These are phyloP conservation scores for Sebastiscus albofasciatus DNA, from an alignment of 2,797 vertebrate genomes.

Conservation along the genomic window DNA sequence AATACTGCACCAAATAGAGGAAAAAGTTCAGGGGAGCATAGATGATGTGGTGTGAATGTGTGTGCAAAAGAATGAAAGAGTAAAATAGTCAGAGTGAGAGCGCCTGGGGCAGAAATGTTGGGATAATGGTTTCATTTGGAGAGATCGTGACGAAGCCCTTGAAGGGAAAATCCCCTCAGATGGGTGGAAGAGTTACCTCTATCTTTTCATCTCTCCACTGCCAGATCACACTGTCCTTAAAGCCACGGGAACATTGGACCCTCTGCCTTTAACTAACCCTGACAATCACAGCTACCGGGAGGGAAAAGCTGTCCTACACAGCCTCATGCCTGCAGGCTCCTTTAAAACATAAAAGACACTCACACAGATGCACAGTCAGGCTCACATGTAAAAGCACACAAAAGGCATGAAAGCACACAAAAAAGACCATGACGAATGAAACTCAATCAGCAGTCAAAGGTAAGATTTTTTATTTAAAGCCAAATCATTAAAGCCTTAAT, in stretches of 20 bases:
- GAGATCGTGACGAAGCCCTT: constrained; percentile 60
- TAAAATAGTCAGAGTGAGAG: constrained; percentile 38
- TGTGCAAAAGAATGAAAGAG: constrained; percentile 32
- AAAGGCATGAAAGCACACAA: constrained; percentile 26
- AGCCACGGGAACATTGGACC: constrained; percentile 47
- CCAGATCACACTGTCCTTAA: constrained; percentile 50
- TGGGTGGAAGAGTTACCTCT: constrained; percentile 61
- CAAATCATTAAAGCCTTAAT: constrained; percentile 22
- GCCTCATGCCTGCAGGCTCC: constrained; percentile 46
- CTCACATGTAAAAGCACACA: constrained; percentile 32
- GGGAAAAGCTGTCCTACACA: constrained; percentile 35
- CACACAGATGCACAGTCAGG: constrained; percentile 25
- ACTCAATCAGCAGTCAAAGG: constrained; percentile 53
- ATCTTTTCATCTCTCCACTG: constrained; percentile 50
- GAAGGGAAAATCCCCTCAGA: constrained; percentile 63
- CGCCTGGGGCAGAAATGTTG: constrained; percentile 65
- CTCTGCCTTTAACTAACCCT: constrained; percentile 67
- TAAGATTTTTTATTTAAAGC: constrained; percentile 33
- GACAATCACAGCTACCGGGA: constrained; percentile 55
- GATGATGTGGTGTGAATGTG: constrained; percentile 4
- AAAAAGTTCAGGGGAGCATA: constrained; percentile 38
- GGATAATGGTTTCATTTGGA: constrained; percentile 78
- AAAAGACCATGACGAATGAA: constrained; percentile 13
- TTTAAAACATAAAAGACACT: constrained; percentile 45
- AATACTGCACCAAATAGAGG: constrained; percentile 29